Conservation (phyloP, 2,888 invertebrate species). For the Standfussiana lucernea region DNA sequence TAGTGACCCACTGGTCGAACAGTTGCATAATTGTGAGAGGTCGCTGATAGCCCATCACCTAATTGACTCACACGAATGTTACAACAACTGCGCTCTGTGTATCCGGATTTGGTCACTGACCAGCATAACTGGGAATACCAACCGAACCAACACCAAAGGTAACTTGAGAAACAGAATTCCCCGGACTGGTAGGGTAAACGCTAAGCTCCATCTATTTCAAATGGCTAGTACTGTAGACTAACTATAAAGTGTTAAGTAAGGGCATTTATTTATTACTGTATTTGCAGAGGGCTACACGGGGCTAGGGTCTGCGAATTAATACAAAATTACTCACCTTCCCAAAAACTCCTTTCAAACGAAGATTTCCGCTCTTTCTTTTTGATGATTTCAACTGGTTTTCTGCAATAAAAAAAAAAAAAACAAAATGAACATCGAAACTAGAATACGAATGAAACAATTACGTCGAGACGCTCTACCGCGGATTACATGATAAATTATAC, state of each 20-base stretch:
- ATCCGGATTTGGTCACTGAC: constrained; percentile 46
- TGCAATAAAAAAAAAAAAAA: constrained; percentile 79
- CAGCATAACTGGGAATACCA: constrained; percentile 20
- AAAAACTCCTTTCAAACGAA: constrained; percentile 83
- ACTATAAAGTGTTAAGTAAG: background rate
- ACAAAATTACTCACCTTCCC: constrained; percentile 83
- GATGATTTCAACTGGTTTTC: constrained; percentile 79
- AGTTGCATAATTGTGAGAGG: constrained; percentile 65
- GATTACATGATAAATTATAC: constrained; percentile 46
- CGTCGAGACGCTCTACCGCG: constrained; percentile 36
- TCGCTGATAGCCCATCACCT: constrained; percentile 59
- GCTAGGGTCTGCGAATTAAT: background rate
- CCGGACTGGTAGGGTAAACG: background rate
- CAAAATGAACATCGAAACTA: constrained; percentile 20
- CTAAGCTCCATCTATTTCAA: background rate
- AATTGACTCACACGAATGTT: constrained; percentile 53
- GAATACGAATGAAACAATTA: constrained; percentile 19
- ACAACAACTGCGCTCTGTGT: constrained; percentile 34
- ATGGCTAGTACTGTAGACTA: background rate
- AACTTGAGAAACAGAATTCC: constrained; percentile 16
- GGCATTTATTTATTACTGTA: no score
- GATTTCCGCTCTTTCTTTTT: constrained; percentile 83
- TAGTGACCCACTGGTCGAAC: constrained; percentile 61
- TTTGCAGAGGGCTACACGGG: background rate
- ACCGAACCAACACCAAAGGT: background rate